Percentiles rank a stretch among this genome's conserved stretches.
phyloP scores from a whole-genome alignment of 2,113 vertebrate genomes.

The Chroicocephalus ridibundus region DNA sequence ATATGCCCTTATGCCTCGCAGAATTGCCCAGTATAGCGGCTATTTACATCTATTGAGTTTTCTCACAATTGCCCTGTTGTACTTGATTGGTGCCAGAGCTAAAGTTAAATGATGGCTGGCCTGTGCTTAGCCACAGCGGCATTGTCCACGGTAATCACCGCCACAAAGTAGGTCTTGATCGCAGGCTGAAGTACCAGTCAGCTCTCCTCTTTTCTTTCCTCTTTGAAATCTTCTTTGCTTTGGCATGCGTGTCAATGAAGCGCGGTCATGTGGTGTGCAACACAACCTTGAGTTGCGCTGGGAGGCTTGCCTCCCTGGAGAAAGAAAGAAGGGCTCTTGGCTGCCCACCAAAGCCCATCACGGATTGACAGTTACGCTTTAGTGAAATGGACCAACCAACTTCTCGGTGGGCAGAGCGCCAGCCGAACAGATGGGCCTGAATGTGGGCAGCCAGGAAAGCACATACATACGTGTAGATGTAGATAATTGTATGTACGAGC shows the following conservation, averaged over 20 bases:
- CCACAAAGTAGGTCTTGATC: constrained; percentile 12
- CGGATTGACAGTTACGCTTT: constrained; percentile 37
- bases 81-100: neutral
- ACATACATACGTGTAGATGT: constrained; percentile 6
- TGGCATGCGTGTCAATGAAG: constrained; percentile 46
- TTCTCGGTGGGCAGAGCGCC: constrained; percentile 59
- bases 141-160: neutral
- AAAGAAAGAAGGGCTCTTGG: constrained; percentile 55
- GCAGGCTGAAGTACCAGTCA: constrained; percentile 10
- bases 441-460: constrained; percentile 46
- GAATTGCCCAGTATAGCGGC: neutral
- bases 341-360: constrained; percentile 57
- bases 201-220: constrained; percentile 16
- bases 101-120: neutral
- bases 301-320: constrained; percentile 13
- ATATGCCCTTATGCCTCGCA: neutral
- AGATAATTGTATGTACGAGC: neutral
- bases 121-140: neutral
- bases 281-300: neutral
- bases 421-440: constrained; percentile 69
- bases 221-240: constrained; percentile 46
- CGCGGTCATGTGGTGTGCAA: constrained; percentile 28
- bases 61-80: constrained; percentile 16
- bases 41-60: neutral
- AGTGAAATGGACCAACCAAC: constrained; percentile 37